A percentile compares a stretch with the other conserved stretches of the same genome.
phyloP scores from a whole-genome alignment of 2,888 invertebrate species.

The Dryocosmus kuriphilus region DNA sequence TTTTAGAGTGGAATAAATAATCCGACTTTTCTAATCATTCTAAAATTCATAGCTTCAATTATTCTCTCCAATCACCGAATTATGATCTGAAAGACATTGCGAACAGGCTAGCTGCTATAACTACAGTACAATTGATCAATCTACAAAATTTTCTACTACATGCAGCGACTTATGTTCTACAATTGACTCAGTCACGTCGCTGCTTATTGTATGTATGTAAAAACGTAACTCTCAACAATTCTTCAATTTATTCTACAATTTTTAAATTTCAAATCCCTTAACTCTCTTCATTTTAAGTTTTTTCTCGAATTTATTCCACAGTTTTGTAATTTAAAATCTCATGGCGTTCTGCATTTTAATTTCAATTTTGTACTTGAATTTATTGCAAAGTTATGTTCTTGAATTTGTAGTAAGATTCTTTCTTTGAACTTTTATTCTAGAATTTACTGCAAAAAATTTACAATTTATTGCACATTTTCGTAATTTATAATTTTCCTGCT shows the following conservation, averaged over 20 bases:
- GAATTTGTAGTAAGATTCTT: not conserved
- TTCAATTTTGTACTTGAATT: not conserved
- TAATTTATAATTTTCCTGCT: not conserved
- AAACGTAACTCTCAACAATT: constrained; percentile 27
- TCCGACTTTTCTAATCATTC: not conserved
- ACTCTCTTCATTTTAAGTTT: not conserved
- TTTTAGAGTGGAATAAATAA: not conserved
- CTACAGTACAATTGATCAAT: constrained; percentile 47
- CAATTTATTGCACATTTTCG: not conserved
- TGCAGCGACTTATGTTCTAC: constrained; percentile 62
- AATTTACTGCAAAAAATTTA: not conserved
- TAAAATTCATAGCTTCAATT: not conserved
- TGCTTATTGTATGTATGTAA: constrained; percentile 45
- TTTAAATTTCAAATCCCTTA: not conserved
- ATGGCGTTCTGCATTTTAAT: not conserved
- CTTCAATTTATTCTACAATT: not conserved
- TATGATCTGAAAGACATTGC: constrained; percentile 51
- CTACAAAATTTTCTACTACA: constrained; percentile 69
- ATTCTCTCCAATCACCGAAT: constrained; percentile 26
- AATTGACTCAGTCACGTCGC: constrained; percentile 55
- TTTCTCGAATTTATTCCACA: not conserved
- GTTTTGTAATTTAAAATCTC: not conserved
- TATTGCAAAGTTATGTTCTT: not conserved
- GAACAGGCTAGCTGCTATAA: constrained; percentile 60
- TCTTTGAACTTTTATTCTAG: not conserved